phyloP scores from a whole-genome alignment of 2,888 invertebrate species.

The Trachelus stipa region DNA sequence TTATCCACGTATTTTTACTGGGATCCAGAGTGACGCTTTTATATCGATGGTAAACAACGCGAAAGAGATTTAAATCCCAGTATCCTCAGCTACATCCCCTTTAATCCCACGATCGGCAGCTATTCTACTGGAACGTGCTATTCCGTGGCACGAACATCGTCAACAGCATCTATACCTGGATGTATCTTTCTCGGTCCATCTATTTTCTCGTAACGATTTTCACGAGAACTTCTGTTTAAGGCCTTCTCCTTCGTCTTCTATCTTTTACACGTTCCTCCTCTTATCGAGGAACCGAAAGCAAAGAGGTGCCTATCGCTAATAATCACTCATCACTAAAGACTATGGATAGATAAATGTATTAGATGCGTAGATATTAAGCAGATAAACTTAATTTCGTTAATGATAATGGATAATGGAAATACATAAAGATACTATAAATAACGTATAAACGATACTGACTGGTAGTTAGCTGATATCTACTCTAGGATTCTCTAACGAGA shows the following conservation, averaged over 20 bases:
- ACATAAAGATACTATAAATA: background rate
- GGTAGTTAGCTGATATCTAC: background rate
- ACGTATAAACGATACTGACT: background rate
- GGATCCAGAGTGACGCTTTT: background rate
- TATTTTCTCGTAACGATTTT: constrained; percentile 14
- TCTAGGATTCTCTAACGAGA: background rate
- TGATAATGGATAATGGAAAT: background rate
- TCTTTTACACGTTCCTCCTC: background rate
- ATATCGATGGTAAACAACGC: background rate
- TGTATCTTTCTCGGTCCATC: constrained; percentile 17
- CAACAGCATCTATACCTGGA: background rate
- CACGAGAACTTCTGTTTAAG: background rate
- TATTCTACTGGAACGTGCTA: constrained; percentile 29
- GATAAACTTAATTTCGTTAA: background rate
- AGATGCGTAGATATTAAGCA: background rate
- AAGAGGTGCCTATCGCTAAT: background rate
- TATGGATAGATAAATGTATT: background rate
- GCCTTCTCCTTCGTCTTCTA: background rate
- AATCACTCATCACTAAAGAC: too few species aligned
- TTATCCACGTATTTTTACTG: background rate
- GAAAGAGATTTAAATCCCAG: constrained; percentile 33
- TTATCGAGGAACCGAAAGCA: background rate
- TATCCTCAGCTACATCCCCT: constrained; percentile 43
- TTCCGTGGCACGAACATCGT: background rate
- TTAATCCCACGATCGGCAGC: constrained; percentile 53